Evolutionary conservation across 2,797 vertebrate genomes (phyloP).

Genomic region (Melanotaenia pygmaea): DNA sequence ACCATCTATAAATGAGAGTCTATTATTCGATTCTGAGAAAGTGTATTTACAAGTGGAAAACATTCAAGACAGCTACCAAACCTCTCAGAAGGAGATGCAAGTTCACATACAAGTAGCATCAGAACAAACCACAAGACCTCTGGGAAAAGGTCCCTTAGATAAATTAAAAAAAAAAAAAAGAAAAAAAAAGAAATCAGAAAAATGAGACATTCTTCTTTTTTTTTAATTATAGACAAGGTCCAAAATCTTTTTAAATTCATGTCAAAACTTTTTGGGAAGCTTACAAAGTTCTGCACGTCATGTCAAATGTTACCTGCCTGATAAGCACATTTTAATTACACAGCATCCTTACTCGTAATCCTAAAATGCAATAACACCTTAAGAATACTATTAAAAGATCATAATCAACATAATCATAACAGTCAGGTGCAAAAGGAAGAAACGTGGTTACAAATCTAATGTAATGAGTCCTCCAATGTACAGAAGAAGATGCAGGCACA

Average conservation of each 20-base stretch:
- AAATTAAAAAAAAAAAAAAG: too few species aligned
- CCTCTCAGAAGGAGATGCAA: too few species aligned
- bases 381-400: conserved; percentile 24
- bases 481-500: conserved; percentile 22
- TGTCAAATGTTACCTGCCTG: conserved; percentile 32
- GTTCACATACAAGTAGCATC: too few species aligned
- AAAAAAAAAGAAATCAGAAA: not conserved
- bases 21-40: too few species aligned
- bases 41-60: too few species aligned
- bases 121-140: too few species aligned
- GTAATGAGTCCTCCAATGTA: conserved; percentile 30
- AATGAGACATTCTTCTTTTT: conserved; percentile 40
- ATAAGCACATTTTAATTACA: conserved; percentile 37
- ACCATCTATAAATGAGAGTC: too few species aligned
- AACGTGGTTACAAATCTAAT: conserved; percentile 1
- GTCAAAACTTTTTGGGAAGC: conserved; percentile 31
- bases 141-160: too few species aligned
- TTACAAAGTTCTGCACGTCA: conserved; percentile 33
- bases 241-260: conserved; percentile 49
- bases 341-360: not conserved
- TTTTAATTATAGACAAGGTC: conserved; percentile 44
- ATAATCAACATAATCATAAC: conserved; percentile 27
- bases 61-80: too few species aligned
- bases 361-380: conserved; percentile 30
- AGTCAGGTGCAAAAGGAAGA: conserved; percentile 33